Evolutionary conservation across 1,140 invertebrate species (phyloP).

Genomic region (Eueides isabella): DNA sequence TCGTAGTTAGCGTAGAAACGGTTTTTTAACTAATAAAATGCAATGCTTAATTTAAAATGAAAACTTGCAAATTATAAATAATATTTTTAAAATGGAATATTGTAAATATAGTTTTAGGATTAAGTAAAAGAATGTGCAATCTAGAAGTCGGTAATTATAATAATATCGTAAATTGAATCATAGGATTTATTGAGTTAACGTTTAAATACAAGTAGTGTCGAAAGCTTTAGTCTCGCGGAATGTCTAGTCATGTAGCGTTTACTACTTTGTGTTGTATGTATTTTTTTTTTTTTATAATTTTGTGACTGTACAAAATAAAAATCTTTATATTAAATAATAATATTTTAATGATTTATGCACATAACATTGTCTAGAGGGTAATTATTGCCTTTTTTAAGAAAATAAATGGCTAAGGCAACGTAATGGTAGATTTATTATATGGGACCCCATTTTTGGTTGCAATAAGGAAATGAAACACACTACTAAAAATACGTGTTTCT

Average conservation of each 20-base stretch:
- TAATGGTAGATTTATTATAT: background rate
- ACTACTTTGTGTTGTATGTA: conserved; percentile 34
- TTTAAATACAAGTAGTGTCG: conserved; percentile 42
- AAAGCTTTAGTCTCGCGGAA: conserved; percentile 52
- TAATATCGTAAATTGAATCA: conserved; percentile 50
- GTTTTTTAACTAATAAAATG: conserved; percentile 21
- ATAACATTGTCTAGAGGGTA: background rate
- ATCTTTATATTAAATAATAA: conserved; percentile 12
- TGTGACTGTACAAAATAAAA: conserved; percentile 22
- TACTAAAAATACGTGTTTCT: no score
- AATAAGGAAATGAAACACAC: background rate
- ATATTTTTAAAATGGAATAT: conserved; percentile 79
- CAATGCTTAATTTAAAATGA: conserved; percentile 47
- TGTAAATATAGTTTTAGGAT: conserved; percentile 74
- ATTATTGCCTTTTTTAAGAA: background rate
- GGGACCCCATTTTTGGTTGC: conserved; percentile 14
- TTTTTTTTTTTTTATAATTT: conserved; percentile 40
- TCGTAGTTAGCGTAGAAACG: conserved; percentile 25
- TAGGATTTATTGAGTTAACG: conserved; percentile 66
- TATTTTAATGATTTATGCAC: conserved; percentile 7
- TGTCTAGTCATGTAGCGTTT: conserved; percentile 53
- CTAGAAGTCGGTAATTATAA: conserved; percentile 66
- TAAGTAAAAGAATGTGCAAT: conserved; percentile 74
- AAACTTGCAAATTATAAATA: conserved; percentile 71
- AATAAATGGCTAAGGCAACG: background rate